These are phyloP conservation scores for Cherax quadricarinatus DNA, from an alignment of 1,140 invertebrate genomes.

Conservation along the genomic window DNA sequence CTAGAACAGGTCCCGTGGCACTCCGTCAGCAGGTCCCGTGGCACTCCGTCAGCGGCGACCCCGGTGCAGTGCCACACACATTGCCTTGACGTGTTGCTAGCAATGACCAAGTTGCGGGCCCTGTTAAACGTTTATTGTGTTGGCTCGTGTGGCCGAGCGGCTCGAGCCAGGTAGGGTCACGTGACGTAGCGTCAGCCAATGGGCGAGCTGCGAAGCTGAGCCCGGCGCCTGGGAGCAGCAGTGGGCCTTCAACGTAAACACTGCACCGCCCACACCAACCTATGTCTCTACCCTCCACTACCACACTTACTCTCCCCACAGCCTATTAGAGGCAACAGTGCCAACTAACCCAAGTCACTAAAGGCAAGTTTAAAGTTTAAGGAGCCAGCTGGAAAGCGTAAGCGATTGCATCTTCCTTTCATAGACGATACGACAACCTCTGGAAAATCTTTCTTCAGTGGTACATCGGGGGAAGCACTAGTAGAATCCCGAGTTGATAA, in stretches of 20 bases:
- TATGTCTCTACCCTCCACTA: background rate
- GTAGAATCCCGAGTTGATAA: no score
- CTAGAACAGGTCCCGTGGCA: constrained; percentile 38
- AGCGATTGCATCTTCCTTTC: background rate
- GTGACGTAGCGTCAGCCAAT: constrained; percentile 68
- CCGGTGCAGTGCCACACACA: constrained; percentile 68
- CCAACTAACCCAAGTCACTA: background rate
- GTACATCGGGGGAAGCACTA: no score
- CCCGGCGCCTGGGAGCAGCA: constrained; percentile 66
- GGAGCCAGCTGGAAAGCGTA: no score
- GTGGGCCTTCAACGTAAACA: constrained; percentile 66
- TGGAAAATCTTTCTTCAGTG: background rate
- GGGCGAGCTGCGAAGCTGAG: constrained; percentile 60
- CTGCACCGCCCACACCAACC: constrained; percentile 66
- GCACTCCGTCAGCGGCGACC: constrained; percentile 58
- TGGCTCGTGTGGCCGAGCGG: constrained; percentile 69
- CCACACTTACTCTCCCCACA: background rate
- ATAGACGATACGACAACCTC: background rate
- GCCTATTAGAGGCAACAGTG: background rate
- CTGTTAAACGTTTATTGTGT: constrained; percentile 72
- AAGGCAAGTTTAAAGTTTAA: background rate
- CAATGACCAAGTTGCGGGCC: constrained; percentile 70
- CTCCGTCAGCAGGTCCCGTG: constrained; percentile 50
- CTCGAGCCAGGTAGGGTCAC: constrained; percentile 70
- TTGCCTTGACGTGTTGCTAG: constrained; percentile 70